A percentile compares a stretch with the other conserved stretches of the same genome.
phyloP scores from a whole-genome alignment of 2,113 vertebrate genomes.

The Donacobius atricapilla region DNA sequence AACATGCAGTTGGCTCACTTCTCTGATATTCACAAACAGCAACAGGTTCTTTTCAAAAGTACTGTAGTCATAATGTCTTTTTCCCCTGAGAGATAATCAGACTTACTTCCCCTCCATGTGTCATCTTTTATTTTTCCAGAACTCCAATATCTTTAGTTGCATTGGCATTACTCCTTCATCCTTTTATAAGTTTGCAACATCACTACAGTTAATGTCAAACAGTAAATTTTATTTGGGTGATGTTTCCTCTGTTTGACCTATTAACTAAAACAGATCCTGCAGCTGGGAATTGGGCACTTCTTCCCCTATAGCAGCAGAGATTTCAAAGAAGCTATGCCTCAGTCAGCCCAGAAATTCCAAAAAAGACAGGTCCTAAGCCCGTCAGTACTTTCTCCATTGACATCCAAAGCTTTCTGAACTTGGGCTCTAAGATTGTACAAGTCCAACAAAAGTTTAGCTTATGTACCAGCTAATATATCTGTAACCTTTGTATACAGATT shows the following conservation, averaged over 20 bases:
- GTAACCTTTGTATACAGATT: background rate
- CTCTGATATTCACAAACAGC: background rate
- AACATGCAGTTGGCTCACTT: background rate
- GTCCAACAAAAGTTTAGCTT: background rate
- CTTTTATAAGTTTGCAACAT: background rate
- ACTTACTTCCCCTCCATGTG: background rate
- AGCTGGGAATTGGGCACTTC: background rate
- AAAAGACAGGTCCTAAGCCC: background rate
- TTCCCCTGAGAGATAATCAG: background rate
- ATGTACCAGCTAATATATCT: background rate
- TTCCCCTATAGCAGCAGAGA: background rate
- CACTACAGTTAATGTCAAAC: background rate
- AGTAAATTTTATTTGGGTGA: background rate
- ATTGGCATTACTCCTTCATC: background rate
- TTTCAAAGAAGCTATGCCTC: background rate
- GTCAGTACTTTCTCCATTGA: accelerated
- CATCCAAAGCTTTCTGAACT: background rate
- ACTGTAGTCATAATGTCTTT: background rate
- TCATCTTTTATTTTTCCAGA: background rate
- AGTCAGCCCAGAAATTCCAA: background rate
- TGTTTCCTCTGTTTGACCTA: background rate
- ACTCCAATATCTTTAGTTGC: background rate
- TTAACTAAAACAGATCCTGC: background rate
- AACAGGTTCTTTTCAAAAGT: background rate
- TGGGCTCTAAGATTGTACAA: accelerated